These are phyloP conservation scores for Thera obeliscata DNA, from an alignment of 2,888 invertebrate genomes.

Conservation along the genomic window DNA sequence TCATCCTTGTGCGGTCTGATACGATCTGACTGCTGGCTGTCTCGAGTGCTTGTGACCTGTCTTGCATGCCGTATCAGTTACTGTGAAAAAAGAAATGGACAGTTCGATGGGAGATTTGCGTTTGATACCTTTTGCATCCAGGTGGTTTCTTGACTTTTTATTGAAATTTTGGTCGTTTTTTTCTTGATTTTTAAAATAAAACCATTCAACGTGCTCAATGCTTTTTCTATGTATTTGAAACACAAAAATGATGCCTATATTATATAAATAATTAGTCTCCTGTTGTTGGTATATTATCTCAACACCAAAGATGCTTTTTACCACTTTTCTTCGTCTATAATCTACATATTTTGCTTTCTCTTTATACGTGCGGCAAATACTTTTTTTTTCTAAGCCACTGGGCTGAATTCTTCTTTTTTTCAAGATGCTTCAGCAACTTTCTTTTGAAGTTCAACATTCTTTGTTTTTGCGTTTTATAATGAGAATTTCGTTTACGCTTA, in stretches of 20 bases:
- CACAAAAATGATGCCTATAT: too few relatives aligned
- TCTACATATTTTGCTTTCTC: conserved; percentile 39
- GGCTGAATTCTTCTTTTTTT: conserved; percentile 51
- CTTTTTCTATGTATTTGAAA: too few relatives aligned
- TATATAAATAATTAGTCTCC: too few relatives aligned
- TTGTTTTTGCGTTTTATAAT: conserved; percentile 40
- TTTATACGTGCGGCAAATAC: conserved; percentile 56
- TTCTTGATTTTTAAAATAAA: not conserved
- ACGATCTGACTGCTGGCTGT: conserved; percentile 68
- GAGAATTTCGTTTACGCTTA: conserved; percentile 39
- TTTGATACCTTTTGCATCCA: conserved; percentile 15
- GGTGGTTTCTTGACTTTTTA: conserved; percentile 15
- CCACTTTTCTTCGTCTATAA: too few relatives aligned
- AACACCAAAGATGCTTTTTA: too few relatives aligned
- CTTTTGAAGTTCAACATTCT: conserved; percentile 45
- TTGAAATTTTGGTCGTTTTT: conserved; percentile 1
- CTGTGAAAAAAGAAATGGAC: conserved; percentile 46
- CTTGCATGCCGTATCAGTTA: conserved; percentile 50
- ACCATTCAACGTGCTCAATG: too few relatives aligned
- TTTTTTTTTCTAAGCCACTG: conserved; percentile 62
- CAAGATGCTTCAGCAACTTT: conserved; percentile 49
- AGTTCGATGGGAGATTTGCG: conserved; percentile 20
- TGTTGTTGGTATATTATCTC: too few relatives aligned
- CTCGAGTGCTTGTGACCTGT: conserved; percentile 70
- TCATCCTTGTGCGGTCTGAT: conserved; percentile 66